Evolutionary conservation across 2,113 vertebrate genomes (phyloP).

Genomic region (Plecturocebus donacophilus): DNA sequence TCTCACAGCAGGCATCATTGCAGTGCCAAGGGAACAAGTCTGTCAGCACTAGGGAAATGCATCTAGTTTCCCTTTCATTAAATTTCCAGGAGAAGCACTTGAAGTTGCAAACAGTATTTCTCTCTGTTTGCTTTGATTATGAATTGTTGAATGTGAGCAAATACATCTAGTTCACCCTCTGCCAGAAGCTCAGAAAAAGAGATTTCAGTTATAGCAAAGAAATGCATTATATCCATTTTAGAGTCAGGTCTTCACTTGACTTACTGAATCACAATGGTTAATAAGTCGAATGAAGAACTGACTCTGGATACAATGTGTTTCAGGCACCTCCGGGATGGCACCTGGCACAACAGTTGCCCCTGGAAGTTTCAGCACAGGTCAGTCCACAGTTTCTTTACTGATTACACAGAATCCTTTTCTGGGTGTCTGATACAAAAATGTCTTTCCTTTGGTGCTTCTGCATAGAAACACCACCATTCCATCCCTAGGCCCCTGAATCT

Average conservation of each 20-base stretch:
- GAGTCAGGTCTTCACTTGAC: neutral
- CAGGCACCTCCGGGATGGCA: neutral
- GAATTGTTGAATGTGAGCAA: neutral
- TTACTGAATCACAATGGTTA: neutral
- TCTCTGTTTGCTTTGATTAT: neutral
- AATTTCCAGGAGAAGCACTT: neutral
- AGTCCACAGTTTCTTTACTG: neutral
- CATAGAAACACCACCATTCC: neutral
- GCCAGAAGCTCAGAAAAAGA: neutral
- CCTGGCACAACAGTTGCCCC: neutral
- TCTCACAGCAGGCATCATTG: neutral
- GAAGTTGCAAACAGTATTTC: neutral
- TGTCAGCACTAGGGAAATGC: neutral
- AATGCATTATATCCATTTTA: neutral
- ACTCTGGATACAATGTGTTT: neutral
- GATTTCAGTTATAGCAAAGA: neutral
- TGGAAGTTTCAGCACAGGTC: neutral
- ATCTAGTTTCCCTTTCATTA: neutral
- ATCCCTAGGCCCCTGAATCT: neutral
- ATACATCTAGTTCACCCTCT: neutral
- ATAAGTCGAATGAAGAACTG: neutral
- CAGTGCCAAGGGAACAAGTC: neutral
- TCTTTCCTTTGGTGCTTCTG: neutral
- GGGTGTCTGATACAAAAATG: too few species aligned
- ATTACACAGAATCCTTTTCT: neutral